Conservation (phyloP, 2,888 invertebrate species). For the Amblyjoppa proteus region DNA sequence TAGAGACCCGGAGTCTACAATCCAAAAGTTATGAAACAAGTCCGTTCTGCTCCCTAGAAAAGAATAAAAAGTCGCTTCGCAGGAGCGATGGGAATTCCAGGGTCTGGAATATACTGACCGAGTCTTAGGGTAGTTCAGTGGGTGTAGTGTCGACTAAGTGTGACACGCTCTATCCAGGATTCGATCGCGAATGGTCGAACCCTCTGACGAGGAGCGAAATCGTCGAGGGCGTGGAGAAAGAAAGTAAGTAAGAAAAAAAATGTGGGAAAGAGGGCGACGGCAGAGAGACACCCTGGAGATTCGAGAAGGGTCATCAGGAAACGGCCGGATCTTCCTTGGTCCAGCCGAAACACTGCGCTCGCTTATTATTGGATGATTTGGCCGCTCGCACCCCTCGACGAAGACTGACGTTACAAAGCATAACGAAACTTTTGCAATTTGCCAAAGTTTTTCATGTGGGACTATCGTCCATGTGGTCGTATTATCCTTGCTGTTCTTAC, state of each 20-base stretch:
- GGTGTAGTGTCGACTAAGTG: background rate
- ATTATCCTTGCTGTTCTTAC: background rate
- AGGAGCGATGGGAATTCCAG: conserved; percentile 33
- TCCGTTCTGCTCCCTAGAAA: conserved; percentile 72
- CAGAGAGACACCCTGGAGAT: conserved; percentile 34
- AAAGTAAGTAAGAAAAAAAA: conserved; percentile 45
- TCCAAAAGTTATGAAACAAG: conserved; percentile 74
- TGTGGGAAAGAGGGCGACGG: conserved; percentile 62
- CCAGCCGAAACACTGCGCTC: conserved; percentile 28
- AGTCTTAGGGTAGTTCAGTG: background rate
- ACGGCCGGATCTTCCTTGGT: conserved; percentile 37
- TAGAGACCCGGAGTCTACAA: conserved; percentile 54
- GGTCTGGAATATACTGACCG: conserved; percentile 24
- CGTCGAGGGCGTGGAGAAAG: conserved; percentile 32
- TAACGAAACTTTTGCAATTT: conserved; percentile 73
- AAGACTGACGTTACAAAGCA: conserved; percentile 61
- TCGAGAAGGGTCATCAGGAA: conserved; percentile 37
- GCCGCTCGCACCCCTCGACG: conserved; percentile 2
- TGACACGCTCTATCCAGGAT: conserved; percentile 12
- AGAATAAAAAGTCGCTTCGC: conserved; percentile 40
- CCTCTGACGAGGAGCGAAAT: conserved; percentile 39
- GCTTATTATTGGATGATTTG: conserved; percentile 55
- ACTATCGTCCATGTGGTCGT: background rate
- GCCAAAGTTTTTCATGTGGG: conserved; percentile 63
- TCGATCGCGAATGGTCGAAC: background rate